Evolutionary conservation across 2,888 invertebrate species (phyloP).

Genomic region (Plebejus argus): DNA sequence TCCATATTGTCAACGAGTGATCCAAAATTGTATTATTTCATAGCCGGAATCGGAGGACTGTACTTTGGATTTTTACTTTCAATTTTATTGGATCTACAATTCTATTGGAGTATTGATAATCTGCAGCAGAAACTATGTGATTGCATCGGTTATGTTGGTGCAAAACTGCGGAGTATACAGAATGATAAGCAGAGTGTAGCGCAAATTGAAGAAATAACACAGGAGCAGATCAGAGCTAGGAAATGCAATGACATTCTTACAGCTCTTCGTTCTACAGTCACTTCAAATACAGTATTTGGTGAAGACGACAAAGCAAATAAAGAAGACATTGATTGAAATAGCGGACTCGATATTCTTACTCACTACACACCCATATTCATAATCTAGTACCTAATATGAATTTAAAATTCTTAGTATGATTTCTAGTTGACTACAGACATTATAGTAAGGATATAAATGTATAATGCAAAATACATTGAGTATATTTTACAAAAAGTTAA

Average conservation of each 20-base stretch:
- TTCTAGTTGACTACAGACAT: too few relatives aligned
- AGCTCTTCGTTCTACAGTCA: conserved; percentile 50
- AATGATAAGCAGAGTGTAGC: conserved; percentile 56
- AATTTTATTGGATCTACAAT: conserved; percentile 58
- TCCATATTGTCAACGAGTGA: conserved; percentile 59
- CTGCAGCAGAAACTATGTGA: conserved; percentile 58
- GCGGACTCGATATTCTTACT: not conserved
- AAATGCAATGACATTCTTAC: conserved; percentile 54
- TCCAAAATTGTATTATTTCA: conserved; percentile 61
- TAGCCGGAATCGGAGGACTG: conserved; percentile 52
- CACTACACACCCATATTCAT: too few relatives aligned
- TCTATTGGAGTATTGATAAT: conserved; percentile 61
- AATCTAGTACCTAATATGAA: too few relatives aligned
- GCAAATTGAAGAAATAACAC: conserved; percentile 57
- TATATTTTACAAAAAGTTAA: too few relatives aligned
- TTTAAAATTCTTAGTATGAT: too few relatives aligned
- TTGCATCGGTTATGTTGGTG: conserved; percentile 56
- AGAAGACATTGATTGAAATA: not conserved
- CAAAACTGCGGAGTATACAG: conserved; percentile 58
- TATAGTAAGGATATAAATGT: too few relatives aligned
- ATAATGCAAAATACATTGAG: too few relatives aligned
- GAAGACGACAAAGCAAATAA: not conserved
- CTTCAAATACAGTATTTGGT: not conserved
- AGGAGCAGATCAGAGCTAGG: conserved; percentile 57
- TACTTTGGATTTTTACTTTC: conserved; percentile 57